Base-by-base conservation (phyloP, 2,888 invertebrate genomes). In the Meta bourneti region DNA sequence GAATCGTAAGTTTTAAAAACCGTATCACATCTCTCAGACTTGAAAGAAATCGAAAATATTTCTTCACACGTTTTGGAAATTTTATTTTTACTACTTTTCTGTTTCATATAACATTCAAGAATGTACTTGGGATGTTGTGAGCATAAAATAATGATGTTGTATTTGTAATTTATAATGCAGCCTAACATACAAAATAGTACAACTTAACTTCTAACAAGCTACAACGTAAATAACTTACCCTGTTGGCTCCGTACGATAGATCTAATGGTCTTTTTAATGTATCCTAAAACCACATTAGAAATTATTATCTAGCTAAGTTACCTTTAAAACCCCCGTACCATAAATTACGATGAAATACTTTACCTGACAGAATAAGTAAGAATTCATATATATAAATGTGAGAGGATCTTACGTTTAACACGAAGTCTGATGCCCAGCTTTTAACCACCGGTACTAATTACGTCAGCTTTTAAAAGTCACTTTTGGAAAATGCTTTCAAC, bases 401-500 rank as follows among this genome's bases (percentile, higher is more conserved):
- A 8, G 52, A 4, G 19, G 8, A 6, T 9, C 9, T 20, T 4
- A 75, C n/a, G 74, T 84, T 74, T 74, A 74, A 74, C 84, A 84
- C 20, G 48, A 34, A 71, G 71, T 61, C 82, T 71, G 72, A 20
- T 84, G 84, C 20, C 84, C 84, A 74, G 74, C 72, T 84, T 84
- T 84, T n/a, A n/a, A n/a, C n/a, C 48, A 52, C 1, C 34, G 20
- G 13, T 54, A 54, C 54, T 74, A 84, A 54, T n/a, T 16, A 34
- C n/a, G 54, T 48, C 74, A 75, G 54, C 61, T 84, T 11, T 13
- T n/a, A 52, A 54, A n/a, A 8, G 5, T 61, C 16, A 4, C 16
- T 48, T 61, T 16, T 84, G 75, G 74, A 84, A 84, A 84, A 84
- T 84, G 75, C 61, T 61, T 74, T 74, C 52, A 72, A 20, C 84